Evolutionary conservation across 2,113 vertebrate genomes (phyloP).

Genomic region (Phalacrocorax brasilianus): DNA sequence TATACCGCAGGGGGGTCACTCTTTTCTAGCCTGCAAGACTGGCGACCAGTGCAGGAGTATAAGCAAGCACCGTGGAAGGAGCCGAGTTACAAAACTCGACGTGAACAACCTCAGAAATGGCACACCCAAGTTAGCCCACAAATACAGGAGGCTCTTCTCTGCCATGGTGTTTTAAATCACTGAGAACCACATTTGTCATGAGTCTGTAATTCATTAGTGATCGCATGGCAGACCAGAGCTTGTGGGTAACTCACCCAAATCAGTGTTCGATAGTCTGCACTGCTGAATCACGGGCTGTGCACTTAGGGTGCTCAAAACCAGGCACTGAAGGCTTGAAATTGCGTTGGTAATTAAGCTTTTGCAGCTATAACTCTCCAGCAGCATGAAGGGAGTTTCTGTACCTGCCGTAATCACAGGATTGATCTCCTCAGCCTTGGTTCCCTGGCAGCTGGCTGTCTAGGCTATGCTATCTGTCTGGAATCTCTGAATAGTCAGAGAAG

Average conservation of each 20-base stretch:
- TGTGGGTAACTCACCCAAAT: background rate
- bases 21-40: background rate
- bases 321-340: background rate
- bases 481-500: constrained; percentile 13
- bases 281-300: background rate
- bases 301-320: background rate
- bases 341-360: background rate
- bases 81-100: background rate
- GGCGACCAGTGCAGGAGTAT: background rate
- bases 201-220: background rate
- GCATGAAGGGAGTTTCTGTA: background rate
- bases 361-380: background rate
- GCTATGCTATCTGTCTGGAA: constrained; percentile 50
- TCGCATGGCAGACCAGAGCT: background rate
- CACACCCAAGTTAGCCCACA: background rate
- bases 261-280: background rate
- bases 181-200: background rate
- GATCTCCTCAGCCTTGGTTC: background rate
- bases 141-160: background rate
- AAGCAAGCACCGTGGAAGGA: background rate
- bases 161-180: background rate
- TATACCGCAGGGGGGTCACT: background rate
- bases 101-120: background rate
- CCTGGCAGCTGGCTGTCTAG: constrained; percentile 10
- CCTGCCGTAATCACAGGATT: background rate